A percentile compares a stretch with the other conserved stretches of the same genome.
Evolutionary conservation across 2,888 invertebrate genomes (phyloP).

Genomic region (Tinea pellionella): DNA sequence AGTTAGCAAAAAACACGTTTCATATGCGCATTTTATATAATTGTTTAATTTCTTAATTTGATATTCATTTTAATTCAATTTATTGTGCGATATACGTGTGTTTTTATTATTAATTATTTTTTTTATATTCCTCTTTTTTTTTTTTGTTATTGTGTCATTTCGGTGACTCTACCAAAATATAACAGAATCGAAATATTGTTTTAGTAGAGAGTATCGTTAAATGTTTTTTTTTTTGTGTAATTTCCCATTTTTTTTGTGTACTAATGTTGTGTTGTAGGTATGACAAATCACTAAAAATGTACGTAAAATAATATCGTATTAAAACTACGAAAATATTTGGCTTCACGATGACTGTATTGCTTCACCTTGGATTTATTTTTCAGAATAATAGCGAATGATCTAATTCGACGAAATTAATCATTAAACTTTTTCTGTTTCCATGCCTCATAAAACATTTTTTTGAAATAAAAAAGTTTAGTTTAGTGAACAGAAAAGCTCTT

Average conservation of each 20-base stretch:
- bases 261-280: too few species aligned
- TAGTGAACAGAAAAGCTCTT: too few species aligned
- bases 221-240: background rate
- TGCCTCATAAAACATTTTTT: background rate
- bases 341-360: background rate
- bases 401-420: background rate
- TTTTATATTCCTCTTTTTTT: too few species aligned
- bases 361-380: background rate
- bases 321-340: slow-evolving; percentile 2
- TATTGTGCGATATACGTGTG: background rate
- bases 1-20: background rate
- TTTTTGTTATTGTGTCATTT: too few species aligned
- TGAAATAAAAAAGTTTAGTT: too few species aligned
- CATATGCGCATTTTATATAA: background rate
- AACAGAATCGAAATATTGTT: too few species aligned
- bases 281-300: background rate
- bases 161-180: too few species aligned
- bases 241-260: too few species aligned
- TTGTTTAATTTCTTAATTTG: background rate
- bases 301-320: too few species aligned
- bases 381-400: slow-evolving; percentile 7
- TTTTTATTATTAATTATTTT: background rate
- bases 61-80: background rate
- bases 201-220: too few species aligned
- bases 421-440: background rate